Evolutionary conservation across 2,113 vertebrate species (phyloP).

Genomic region (Numida meleagris): DNA sequence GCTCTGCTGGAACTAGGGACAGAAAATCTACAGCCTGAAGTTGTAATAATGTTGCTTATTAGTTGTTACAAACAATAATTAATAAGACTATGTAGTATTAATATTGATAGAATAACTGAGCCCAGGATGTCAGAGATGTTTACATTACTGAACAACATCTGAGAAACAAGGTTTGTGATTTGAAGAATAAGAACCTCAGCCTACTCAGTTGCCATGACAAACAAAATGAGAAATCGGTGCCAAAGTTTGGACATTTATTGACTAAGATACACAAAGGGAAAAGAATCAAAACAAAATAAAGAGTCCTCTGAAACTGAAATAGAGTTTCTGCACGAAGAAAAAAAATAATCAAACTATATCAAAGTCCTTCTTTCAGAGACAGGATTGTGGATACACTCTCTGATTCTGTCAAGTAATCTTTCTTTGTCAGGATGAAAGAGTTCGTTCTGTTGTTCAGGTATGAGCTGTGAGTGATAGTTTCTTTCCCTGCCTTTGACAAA

Average conservation of each 20-base stretch:
- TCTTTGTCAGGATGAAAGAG: conserved; percentile 45
- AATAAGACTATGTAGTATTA: neutral
- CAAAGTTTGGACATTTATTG: conserved; percentile 42
- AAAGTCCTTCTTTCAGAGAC: conserved; percentile 21
- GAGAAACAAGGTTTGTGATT: neutral
- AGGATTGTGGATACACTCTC: conserved; percentile 49
- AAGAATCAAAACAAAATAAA: conserved; percentile 58
- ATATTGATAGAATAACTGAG: neutral
- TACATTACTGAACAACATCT: neutral
- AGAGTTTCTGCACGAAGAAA: conserved; percentile 16
- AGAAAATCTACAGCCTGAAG: neutral
- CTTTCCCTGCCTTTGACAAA: conserved; percentile 52
- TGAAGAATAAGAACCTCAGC: neutral
- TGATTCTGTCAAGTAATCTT: conserved; percentile 54
- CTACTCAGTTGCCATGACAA: conserved; percentile 8
- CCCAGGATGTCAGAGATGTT: neutral
- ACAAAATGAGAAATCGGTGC: neutral
- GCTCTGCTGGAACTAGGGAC: neutral
- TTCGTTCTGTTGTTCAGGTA: conserved; percentile 56
- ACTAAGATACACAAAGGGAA: conserved; percentile 35
- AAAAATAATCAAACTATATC: conserved; percentile 47
- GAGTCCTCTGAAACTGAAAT: conserved; percentile 52
- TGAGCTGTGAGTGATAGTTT: conserved; percentile 48
- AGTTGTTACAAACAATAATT: neutral
- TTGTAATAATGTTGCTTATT: neutral